phyloP scores from a whole-genome alignment of 2,113 vertebrate species.

The Diphyllodes magnificus region DNA sequence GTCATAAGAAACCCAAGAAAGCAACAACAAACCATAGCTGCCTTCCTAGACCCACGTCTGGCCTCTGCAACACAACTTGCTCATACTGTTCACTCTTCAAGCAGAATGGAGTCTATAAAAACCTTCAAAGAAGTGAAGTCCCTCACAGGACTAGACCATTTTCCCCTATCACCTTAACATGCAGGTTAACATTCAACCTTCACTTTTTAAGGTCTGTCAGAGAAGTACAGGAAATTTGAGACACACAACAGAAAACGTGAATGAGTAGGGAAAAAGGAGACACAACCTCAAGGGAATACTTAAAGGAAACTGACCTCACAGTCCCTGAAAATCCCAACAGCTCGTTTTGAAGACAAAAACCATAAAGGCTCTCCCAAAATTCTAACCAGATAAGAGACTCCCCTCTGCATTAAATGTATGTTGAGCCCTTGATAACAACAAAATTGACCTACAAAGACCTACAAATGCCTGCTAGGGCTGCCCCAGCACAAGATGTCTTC shows the following conservation, averaged over 20 bases:
- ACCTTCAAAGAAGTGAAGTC: neutral
- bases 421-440: neutral
- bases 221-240: neutral
- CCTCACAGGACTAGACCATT: neutral
- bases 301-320: neutral
- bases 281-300: neutral
- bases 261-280: neutral
- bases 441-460: neutral
- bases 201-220: neutral
- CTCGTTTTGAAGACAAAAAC: neutral
- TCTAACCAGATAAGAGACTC: neutral
- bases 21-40: neutral
- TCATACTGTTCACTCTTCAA: neutral
- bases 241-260: neutral
- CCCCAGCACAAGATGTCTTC: neutral
- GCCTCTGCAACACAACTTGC: neutral
- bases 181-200: neutral
- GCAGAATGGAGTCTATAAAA: neutral
- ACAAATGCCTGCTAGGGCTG: neutral
- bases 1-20: neutral
- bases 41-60: neutral
- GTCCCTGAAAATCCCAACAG: neutral
- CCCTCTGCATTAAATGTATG: neutral
- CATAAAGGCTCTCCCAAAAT: neutral
- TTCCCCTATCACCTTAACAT: neutral